Evolutionary conservation across 2,113 vertebrate species (phyloP).

Genomic region (Grus americana): DNA sequence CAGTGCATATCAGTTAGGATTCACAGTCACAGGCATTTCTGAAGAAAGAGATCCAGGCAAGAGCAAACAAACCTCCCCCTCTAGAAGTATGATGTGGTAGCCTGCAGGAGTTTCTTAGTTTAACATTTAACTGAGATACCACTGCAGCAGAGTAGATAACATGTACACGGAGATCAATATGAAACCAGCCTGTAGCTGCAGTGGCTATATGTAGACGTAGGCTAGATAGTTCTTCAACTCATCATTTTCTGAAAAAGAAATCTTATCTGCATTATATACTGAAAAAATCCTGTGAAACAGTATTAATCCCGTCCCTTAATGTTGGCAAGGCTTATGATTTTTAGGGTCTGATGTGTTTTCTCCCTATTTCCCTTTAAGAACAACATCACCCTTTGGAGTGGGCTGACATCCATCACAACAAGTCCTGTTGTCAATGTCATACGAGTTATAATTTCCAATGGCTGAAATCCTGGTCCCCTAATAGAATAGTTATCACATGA

Average conservation of each 20-base stretch:
- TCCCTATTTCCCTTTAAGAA: neutral
- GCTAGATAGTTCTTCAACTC: neutral
- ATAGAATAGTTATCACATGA: slow-evolving; percentile 55
- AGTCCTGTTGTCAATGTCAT: slow-evolving; percentile 38
- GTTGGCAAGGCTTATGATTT: neutral
- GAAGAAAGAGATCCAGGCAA: neutral
- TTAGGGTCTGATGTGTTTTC: neutral
- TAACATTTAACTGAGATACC: neutral
- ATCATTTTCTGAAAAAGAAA: neutral
- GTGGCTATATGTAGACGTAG: neutral
- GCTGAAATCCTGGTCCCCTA: slow-evolving; percentile 41
- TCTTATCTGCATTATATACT: neutral
- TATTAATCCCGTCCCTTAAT: neutral
- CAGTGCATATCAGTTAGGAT: neutral
- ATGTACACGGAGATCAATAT: neutral
- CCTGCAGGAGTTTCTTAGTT: neutral
- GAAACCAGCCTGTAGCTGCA: neutral
- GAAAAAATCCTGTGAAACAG: neutral
- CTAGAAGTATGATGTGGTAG: neutral
- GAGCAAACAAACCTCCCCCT: neutral
- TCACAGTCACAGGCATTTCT: neutral
- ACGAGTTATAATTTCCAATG: slow-evolving; percentile 42
- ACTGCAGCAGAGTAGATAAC: neutral
- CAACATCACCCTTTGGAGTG: neutral
- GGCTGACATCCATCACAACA: slow-evolving; percentile 28